Evolutionary conservation across 37 sponge, comb jelly and placozoan species (phyloP).

Genomic region (Theonella swinhoei): DNA sequence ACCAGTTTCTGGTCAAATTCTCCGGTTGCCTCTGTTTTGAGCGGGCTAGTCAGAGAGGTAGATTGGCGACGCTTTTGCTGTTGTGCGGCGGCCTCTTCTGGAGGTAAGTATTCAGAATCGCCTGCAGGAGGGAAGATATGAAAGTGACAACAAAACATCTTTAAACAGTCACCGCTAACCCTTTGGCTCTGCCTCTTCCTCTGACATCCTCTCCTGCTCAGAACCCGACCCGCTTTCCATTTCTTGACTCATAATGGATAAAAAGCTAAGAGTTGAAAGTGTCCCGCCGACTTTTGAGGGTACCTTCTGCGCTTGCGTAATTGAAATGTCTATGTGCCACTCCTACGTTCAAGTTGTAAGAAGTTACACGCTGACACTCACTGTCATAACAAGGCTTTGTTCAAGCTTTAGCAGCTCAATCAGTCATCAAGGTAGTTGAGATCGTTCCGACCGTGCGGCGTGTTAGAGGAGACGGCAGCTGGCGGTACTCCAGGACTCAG

Average conservation of each 20-base stretch:
- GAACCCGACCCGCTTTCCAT: neutral
- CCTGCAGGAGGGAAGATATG: neutral
- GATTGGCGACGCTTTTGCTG: neutral
- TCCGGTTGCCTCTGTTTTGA: constrained; percentile 36
- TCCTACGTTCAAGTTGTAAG: no score
- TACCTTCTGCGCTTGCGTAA: neutral
- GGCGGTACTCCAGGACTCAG: no score
- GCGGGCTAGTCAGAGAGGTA: constrained; percentile 10
- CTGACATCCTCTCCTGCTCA: neutral
- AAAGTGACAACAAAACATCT: neutral
- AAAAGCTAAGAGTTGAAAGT: no score
- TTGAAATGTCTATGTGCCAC: no score
- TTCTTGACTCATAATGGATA: neutral
- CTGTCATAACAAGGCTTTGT: no score
- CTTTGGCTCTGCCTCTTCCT: neutral
- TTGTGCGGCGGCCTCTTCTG: neutral
- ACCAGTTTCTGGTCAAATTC: constrained; percentile 71
- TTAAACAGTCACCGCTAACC: neutral
- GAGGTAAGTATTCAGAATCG: neutral
- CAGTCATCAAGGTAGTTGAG: no score
- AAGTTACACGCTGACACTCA: no score
- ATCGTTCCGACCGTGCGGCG: no score
- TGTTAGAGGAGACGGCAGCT: no score
- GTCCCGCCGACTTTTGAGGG: no score
- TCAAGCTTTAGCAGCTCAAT: no score